Evolutionary conservation across 2,797 vertebrate species (phyloP), one percentile per base, ranked within the genome.

Genomic region (Acridotheres tristis): DNA sequence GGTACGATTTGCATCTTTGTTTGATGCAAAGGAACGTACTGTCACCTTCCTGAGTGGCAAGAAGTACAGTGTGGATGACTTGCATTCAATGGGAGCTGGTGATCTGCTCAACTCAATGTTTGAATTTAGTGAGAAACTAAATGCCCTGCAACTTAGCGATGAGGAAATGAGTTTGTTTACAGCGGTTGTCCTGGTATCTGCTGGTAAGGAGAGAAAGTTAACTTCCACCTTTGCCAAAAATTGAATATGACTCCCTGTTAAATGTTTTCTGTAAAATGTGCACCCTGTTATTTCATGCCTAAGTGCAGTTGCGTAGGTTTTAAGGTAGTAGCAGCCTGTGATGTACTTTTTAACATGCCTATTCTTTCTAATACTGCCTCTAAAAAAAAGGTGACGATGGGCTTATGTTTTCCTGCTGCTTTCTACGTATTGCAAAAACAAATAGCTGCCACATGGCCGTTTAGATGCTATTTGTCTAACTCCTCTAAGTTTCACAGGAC

Each of bases 151-250:
- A 55, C 99, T 99, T 55, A 98, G 98, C 57, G 97, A 98, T 4
- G 99, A 99, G 48, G 99, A 99, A 91, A 99, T 99, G 98, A 99
- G 99, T 96, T 98, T 99, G 91, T 99, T 99, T 97, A 99, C 99
- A 20, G 99, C 99, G 1, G 99, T 99, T 94, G 99, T 99, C 94
- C 98, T 99, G 30, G 99, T 99, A 45, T 99, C 99, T 93, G 99
- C 99, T 91, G 99, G 99, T 99, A 98, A 98, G 98, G 81, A 96
- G 63, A 94, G 58, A 88, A 92, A 80, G 45, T 92, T 93, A 81
- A 63, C 73, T 80, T 72, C 43, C 5, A 45, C 22, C 57, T 72
- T 57, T 79, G 67, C n/a, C 38, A 65, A 50, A 38, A 38, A 32
- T 40, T 55, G 51, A 82, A 9, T 63, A 23, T 53, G 29, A 13